A percentile compares a stretch with the other conserved stretches of the same genome.
Evolutionary conservation across 2,797 vertebrate species (phyloP).

Genomic region (Tapirus indicus): DNA sequence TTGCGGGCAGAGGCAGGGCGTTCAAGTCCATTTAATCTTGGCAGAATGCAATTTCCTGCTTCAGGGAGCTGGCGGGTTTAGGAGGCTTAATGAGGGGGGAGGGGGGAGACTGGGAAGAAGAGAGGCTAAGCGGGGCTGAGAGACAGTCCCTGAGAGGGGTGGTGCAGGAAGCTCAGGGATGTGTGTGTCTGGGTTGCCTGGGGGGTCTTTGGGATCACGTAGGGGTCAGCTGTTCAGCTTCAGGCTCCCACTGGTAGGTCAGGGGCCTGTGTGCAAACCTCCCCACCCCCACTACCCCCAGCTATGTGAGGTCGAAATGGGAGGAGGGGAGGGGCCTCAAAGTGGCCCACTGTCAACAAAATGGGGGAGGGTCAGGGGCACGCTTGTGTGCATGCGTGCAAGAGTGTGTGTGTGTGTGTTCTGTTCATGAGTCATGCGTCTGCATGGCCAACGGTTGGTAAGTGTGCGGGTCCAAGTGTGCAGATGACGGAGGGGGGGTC

Average conservation of each 20-base stretch:
- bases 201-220: not conserved
- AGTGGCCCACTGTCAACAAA: conserved; percentile 6
- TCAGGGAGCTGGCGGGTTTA: conserved; percentile 84
- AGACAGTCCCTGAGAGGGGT: conserved; percentile 58
- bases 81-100: conserved; percentile 83
- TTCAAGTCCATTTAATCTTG: conserved; percentile 87
- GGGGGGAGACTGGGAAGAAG: conserved; percentile 58
- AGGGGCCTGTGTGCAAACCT: not conserved
- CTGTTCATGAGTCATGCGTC: not conserved
- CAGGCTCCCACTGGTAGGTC: not conserved
- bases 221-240: conserved; percentile 7
- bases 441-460: not conserved
- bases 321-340: not conserved
- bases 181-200: not conserved
- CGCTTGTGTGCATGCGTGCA: not conserved
- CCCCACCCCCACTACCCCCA: not conserved
- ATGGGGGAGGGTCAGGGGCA: not conserved
- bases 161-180: not conserved
- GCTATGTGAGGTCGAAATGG: not conserved
- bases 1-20: conserved; percentile 81
- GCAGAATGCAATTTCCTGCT: conserved; percentile 87
- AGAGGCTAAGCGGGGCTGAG: conserved; percentile 44
- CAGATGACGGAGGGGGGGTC: not conserved
- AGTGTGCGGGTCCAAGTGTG: not conserved
- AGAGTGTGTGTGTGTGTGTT: not conserved